phyloP scores from a whole-genome alignment of 2,113 vertebrate genomes.

The Boulengeromyrus knoepffleri region DNA sequence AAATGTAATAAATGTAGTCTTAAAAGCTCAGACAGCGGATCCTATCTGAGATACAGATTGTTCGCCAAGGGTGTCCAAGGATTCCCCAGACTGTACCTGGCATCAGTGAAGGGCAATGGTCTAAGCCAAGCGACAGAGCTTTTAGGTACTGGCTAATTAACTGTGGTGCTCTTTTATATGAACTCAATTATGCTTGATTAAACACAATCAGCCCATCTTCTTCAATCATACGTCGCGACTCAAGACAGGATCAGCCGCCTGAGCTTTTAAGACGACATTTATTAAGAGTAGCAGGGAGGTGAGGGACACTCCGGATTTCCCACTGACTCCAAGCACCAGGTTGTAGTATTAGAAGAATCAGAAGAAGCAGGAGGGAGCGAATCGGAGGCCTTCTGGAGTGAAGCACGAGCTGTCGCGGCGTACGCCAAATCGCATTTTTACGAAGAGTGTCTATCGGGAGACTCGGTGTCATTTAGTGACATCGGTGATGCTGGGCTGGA shows the following conservation, averaged over 20 bases:
- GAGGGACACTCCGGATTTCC: neutral
- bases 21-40: neutral
- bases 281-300: neutral
- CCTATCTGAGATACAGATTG: neutral
- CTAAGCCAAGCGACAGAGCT: neutral
- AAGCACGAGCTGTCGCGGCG: neutral
- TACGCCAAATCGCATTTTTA: neutral
- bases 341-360: neutral
- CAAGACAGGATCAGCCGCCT: neutral
- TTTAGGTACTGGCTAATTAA: neutral
- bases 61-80: neutral
- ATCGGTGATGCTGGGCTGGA: neutral
- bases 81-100: neutral
- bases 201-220: neutral
- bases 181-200: slow-evolving; percentile 1
- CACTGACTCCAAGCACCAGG: neutral
- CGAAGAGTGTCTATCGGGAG: neutral
- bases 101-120: neutral
- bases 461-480: neutral
- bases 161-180: slow-evolving; percentile 1
- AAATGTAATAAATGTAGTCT: neutral
- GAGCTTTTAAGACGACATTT: neutral
- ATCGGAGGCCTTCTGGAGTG: neutral
- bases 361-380: neutral
- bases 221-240: neutral